Evolutionary conservation across 2,797 vertebrate genomes (phyloP), one percentile per base, ranked within the genome.

Genomic region (Zenarchopterus dispar): DNA sequence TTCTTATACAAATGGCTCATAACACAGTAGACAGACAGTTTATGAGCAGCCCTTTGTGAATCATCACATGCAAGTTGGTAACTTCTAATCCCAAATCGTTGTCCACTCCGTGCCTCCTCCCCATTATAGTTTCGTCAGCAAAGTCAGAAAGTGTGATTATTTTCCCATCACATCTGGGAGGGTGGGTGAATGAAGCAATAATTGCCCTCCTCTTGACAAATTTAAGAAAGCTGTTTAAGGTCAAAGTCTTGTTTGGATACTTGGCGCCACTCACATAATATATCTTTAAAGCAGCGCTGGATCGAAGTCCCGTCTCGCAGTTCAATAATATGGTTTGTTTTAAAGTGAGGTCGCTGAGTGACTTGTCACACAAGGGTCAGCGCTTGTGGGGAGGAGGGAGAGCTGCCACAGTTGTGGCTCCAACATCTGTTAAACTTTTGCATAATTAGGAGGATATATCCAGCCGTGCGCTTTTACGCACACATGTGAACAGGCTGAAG

Each of bases 351-450:
- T 77, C 57, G 59, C 60, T 55, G 64, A 75, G 67, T 84, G 78
- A 82, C 81, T 84, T 76, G 56, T 79, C 69, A 73, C 73, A 18
- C 49, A 22, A n/a, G 79, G 86, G 85, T 90, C 86, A 86, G 5
- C 19, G 57, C 66, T 55, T 73, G 55, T 46, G 70, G 59, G 44
- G n/a, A 15, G 36, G n/a, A 47, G 26, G 36, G 48, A 44, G 1
- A 8, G 11, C 8, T 55, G 62, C 76, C 74, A 75, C 73, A 69
- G 72, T 44, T 57, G 41, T 45, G 74, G 72, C 67, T 77, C 23
- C 46, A 86, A 90, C 88, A 91, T 91, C 87, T 91, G 88, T 75
- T 67, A 63, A 82, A 79, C 86, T 69, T 53, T 87, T 88, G 80
- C 36, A 57, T 67, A 66, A 62, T 70, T 60, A 69, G 59, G 26